phyloP scores from a whole-genome alignment of 2,797 vertebrate genomes.

The Phrynocephalus vlangalii region DNA sequence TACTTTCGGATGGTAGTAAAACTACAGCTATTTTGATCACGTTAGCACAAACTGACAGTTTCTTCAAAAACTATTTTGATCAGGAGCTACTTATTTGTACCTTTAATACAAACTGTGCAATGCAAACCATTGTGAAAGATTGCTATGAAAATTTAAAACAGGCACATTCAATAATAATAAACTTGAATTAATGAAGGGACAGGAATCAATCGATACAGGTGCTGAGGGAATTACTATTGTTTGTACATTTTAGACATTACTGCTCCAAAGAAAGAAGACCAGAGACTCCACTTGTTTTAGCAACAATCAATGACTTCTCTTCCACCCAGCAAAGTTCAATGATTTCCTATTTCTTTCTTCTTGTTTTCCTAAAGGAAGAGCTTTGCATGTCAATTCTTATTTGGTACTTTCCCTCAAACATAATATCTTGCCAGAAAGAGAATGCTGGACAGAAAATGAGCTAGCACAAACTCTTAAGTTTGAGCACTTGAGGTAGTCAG shows the following conservation, averaged over 20 bases:
- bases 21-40: background rate
- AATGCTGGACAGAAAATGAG: constrained; percentile 12
- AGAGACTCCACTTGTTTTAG: background rate
- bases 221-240: background rate
- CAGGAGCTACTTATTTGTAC: background rate
- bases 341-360: background rate
- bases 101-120: background rate
- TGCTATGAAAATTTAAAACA: background rate
- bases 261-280: background rate
- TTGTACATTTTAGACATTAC: background rate
- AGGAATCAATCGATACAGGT: background rate
- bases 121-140: background rate
- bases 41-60: background rate
- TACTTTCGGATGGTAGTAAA: background rate
- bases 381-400: background rate
- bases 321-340: background rate
- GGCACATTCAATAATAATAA: background rate
- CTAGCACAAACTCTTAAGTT: background rate
- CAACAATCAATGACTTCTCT: background rate
- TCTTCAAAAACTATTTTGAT: background rate
- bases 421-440: background rate
- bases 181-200: background rate
- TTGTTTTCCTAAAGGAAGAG: background rate
- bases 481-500: background rate
- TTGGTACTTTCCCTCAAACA: constrained; percentile 11